Conservation (phyloP, 2,888 invertebrate species). For the Apamea monoglypha region DNA sequence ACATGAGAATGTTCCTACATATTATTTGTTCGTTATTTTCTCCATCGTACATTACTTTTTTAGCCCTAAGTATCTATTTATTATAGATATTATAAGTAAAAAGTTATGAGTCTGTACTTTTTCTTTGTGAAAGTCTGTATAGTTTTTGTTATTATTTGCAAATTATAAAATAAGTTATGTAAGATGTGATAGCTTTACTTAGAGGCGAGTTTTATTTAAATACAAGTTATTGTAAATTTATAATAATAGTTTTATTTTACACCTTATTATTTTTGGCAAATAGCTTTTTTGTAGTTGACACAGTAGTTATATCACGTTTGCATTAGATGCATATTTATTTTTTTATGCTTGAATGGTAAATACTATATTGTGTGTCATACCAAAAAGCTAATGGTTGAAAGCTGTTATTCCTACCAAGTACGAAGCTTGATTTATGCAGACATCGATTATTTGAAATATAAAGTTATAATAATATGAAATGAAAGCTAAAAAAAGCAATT, state of each 20-base stretch:
- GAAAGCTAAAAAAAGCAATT: neutral
- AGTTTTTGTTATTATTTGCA: conserved; percentile 87
- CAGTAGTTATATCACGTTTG: conserved; percentile 74
- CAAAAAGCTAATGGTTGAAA: conserved; percentile 48
- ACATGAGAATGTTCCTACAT: conserved; percentile 84
- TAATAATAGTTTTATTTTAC: conserved; percentile 83
- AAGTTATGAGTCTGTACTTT: conserved; percentile 74
- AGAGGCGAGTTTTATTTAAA: conserved; percentile 88
- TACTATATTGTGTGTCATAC: conserved; percentile 47
- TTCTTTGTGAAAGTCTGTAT: conserved; percentile 84
- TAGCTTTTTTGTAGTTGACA: conserved; percentile 78
- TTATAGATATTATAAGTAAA: conserved; percentile 79
- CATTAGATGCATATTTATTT: conserved; percentile 53
- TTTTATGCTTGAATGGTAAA: conserved; percentile 37
- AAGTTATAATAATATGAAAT: neutral
- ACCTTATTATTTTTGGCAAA: conserved; percentile 76
- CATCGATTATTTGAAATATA: neutral
- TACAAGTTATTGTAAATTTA: conserved; percentile 86
- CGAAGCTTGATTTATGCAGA: neutral
- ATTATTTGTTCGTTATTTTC: conserved; percentile 77
- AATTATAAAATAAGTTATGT: conserved; percentile 82
- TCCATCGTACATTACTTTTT: conserved; percentile 72
- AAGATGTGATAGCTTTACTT: conserved; percentile 90
- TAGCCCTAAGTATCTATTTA: conserved; percentile 83
- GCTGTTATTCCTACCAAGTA: neutral